Percentiles rank a stretch among this genome's conserved stretches.
These are phyloP conservation scores for Minunthozetes semirufus DNA, from an alignment of 2,888 invertebrate species.

Conservation along the genomic window DNA sequence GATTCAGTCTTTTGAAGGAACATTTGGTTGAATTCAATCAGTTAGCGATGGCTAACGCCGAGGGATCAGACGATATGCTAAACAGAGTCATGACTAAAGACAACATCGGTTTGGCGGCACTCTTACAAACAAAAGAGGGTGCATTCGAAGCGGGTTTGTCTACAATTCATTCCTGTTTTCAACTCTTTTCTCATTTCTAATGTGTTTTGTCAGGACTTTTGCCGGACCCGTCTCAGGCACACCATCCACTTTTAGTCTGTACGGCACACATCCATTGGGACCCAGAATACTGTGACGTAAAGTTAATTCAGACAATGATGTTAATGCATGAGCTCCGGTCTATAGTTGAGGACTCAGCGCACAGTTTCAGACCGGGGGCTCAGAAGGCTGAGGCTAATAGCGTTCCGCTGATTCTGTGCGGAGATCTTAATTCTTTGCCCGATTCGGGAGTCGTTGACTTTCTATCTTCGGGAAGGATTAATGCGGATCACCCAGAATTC, in stretches of 20 bases:
- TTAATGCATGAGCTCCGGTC: slow-evolving; percentile 83
- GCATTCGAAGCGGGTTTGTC: slow-evolving; percentile 75
- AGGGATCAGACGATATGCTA: slow-evolving; percentile 95
- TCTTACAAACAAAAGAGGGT: slow-evolving; percentile 86
- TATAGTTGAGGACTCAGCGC: slow-evolving; percentile 76
- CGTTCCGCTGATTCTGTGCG: slow-evolving; percentile 88
- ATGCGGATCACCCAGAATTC: slow-evolving; percentile 88
- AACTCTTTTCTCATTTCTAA: too few species aligned
- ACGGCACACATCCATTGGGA: slow-evolving; percentile 99
- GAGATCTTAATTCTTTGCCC: slow-evolving; percentile 96
- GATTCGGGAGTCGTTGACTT: slow-evolving; percentile 97
- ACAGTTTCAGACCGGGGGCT: slow-evolving; percentile 62
- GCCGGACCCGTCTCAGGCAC: slow-evolving; percentile 57
- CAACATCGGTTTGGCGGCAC: slow-evolving; percentile 92
- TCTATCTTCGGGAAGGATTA: slow-evolving; percentile 79
- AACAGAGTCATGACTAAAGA: slow-evolving; percentile 99
- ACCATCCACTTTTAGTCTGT: slow-evolving; percentile 84
- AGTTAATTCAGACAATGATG: slow-evolving; percentile 99
- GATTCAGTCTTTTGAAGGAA: slow-evolving; percentile 89
- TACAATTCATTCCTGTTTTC: background rate
- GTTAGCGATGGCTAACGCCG: slow-evolving; percentile 95
- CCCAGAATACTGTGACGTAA: slow-evolving; percentile 98
- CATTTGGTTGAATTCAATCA: slow-evolving; percentile 97
- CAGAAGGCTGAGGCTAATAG: slow-evolving; percentile 51
- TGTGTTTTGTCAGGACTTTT: background rate